Evolutionary conservation across 2,888 invertebrate genomes (phyloP), one percentile per base, ranked within the genome.

Genomic region (Pelosia muscerda): DNA sequence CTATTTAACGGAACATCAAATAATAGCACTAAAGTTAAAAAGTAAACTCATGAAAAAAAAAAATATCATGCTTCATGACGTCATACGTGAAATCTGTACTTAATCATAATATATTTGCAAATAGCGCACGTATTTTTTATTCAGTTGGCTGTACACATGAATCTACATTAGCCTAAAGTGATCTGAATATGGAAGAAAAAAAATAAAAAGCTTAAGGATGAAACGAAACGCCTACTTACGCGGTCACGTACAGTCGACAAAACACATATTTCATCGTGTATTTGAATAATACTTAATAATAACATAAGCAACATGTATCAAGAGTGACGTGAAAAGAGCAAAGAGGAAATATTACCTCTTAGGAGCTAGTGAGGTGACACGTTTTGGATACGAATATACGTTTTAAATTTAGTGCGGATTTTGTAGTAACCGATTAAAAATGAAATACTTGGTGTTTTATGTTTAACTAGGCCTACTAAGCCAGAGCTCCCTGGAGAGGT

Each of bases 261-360:
- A 82, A 80, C 78, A 81, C 77, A 81, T 81, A 78, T 80, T 74
- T 81, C 82, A 82, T 38, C 65, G 69, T 71, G 59, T 75, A 81
- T 82, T 81, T 81, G 82, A 74, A 80, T 82, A 80, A 82, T 80
- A 82, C 82, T 81, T 81, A 81, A 78, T 82, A 81, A 80, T 80
- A 80, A 77, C 72, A 74, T 78, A 77, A 82, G 73, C 71, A 72
- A 72, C 72, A 80, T 81, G 74, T 77, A 81, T 80, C 77, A 75
- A 25, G 19, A 64, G 42, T 76, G 81, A 81, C 78, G 72, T 78
- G 59, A 78, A 80, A 71, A 68, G 73, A 74, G 73, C 59, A 61
- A 9, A 61, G 70, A 71, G 73, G 66, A 75, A 77, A 75, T 74
- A 77, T 75, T 78, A 78, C 78, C 65, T 81, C 66, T 74, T 72